Evolutionary conservation across 1,140 invertebrate species (phyloP), one percentile per base, ranked within the genome.

Genomic region (Lucilia sericata): DNA sequence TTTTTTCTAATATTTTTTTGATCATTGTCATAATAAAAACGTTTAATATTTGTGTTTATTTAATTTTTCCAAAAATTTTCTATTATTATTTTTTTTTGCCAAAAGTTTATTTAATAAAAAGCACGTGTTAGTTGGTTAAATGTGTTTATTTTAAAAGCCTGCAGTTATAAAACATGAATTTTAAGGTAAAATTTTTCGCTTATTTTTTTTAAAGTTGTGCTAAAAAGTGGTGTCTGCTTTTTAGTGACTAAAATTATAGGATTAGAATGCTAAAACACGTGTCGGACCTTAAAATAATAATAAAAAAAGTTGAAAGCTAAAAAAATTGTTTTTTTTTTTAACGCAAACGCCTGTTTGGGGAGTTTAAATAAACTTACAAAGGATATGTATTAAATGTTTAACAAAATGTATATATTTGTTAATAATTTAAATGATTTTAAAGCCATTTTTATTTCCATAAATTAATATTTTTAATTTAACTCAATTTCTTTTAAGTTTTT

Each of bases 11-110:
- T 30, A 30, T 30, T 2, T 30, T 30, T 30, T 30, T 30, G 25
- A 30, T 30, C 25, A 30, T 30, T 30, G 25, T 30, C 25, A 30
- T 21, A 70, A 70, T 21, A 21, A 70, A 70, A 70, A 21, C 65
- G 65, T 70, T 21, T 55, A 14, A 55, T 55, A 7, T 70, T 70
- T 70, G 65, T 70, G 65, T 70, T 70, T 70, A 70, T 70, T 70
- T 70, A 70, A 70, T 70, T 65, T 65, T 17, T 19, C 60, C 3
- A 30, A 65, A 65, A 65, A n/a, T 65, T 70, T 70, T 7, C 19
- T 9, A 19, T 7, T 0, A 10, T 70, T 70, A 21, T 21, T 70
- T 60, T 60, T 60, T 60, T 14, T 17, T 17, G 5, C 5, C 51
- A 12, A 9, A 21, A 70, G 65, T 70, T 70, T 70, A 70, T 10